Evolutionary conservation across 1,140 invertebrate genomes (phyloP).

Genomic region (Chironomus tepperi): DNA sequence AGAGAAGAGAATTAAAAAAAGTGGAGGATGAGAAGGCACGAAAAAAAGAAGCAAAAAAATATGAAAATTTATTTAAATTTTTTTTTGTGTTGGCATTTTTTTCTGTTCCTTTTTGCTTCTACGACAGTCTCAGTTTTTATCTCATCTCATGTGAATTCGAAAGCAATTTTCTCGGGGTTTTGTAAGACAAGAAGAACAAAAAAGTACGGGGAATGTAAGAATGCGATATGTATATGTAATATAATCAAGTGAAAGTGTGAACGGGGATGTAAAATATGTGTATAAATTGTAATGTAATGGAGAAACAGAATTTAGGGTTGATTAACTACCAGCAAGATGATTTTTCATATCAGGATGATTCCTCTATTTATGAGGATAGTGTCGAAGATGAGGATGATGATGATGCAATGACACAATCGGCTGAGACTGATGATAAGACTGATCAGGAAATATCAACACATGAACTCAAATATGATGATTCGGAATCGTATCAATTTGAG

Average conservation of each 20-base stretch:
- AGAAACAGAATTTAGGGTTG: background rate
- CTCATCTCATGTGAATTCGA: background rate
- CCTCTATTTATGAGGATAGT: background rate
- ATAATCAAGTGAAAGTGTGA: conserved; percentile 20
- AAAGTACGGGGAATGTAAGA: background rate
- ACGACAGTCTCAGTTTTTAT: conserved; percentile 22
- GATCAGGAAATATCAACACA: conserved; percentile 10
- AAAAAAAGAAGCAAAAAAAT: too few species aligned
- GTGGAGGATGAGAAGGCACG: background rate
- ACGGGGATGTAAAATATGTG: background rate
- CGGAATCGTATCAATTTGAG: background rate
- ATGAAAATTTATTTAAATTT: conserved; percentile 21
- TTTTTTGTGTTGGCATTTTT: conserved; percentile 15
- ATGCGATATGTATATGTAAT: background rate
- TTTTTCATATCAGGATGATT: background rate
- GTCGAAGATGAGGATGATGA: background rate
- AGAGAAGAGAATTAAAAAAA: conserved; percentile 4
- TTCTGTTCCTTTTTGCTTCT: background rate
- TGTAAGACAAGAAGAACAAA: background rate
- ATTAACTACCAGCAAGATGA: conserved; percentile 3
- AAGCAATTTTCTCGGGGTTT: background rate
- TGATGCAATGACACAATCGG: conserved; percentile 3
- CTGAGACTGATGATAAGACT: conserved; percentile 19
- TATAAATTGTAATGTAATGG: conserved; percentile 13
- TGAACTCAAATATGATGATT: conserved; percentile 2